These are phyloP conservation scores for Hoplostethus atlanticus DNA, from an alignment of 2,797 vertebrate species.

Conservation along the genomic window DNA sequence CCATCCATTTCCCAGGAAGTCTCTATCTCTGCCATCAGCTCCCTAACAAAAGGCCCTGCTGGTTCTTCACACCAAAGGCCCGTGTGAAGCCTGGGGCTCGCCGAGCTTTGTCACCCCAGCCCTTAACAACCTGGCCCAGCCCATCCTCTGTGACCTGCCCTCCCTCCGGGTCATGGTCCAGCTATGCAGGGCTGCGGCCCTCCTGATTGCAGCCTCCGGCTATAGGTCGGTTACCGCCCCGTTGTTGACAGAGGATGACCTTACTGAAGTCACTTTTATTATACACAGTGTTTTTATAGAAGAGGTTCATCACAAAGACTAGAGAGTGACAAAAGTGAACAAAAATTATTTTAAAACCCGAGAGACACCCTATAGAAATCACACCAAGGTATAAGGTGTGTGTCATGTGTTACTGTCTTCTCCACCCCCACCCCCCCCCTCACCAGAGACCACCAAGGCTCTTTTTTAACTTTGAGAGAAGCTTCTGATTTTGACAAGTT, in stretches of 20 bases:
- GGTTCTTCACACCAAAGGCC: constrained; percentile 37
- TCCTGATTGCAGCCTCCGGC: constrained; percentile 53
- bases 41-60: constrained; percentile 34
- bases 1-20: constrained; percentile 56
- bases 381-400: neutral
- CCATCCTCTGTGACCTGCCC: constrained; percentile 9
- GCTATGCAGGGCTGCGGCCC: constrained; percentile 18
- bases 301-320: constrained; percentile 4
- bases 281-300: neutral
- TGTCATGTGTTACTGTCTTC: neutral
- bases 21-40: constrained; percentile 50
- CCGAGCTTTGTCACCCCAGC: neutral
- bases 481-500: constrained; percentile 51
- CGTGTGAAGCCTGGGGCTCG: constrained; percentile 14
- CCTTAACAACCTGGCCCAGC: neutral
- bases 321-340: neutral
- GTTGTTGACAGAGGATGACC: constrained; percentile 17
- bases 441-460: constrained; percentile 49
- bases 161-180: constrained; percentile 48
- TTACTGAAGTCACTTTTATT: constrained; percentile 15
- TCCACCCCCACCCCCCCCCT: constrained; percentile 1
- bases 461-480: constrained; percentile 39
- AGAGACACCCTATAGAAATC: neutral
- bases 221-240: constrained; percentile 23
- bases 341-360: constrained; percentile 3